Evolutionary conservation across 2,888 invertebrate species (phyloP), one percentile per base, ranked within the genome.

Genomic region (Periphyllus acericola): DNA sequence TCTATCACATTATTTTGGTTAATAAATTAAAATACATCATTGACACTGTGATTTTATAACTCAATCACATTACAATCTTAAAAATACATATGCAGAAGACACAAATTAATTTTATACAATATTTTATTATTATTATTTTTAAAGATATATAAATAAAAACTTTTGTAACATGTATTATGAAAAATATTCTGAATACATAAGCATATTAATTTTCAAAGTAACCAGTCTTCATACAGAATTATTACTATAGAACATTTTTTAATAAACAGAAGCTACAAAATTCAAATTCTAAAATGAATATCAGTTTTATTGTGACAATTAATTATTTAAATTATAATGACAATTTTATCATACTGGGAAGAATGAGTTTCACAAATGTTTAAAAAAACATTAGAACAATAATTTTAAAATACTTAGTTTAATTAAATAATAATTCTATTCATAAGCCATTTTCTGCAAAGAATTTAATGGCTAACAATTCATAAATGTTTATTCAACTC

Each of bases 1-100:
- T 78, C 32, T 84, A 84, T 84, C 84, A 84, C 84, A 84, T 84
- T 68, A 76, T 68, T 6, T 68, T 68, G 34, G 76, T 84, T 76
- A 78, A 52, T 83, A 60, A 83, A 83, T 60, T 60, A 75, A 83
- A 83, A 83, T 55, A 83, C 75, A 75, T 60, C 34, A 32, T 82
- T 84, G 60, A 75, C 66, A 84, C 9, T 68, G 40, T 76, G n/a
- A 84, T 34, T 76, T 76, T 75, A n/a, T n/a, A 36, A 76, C n/a
- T 32, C 46, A 17, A 84, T 76, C 32, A 40, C 66, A 68, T 84
- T 6, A 76, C 32, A 32, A 84, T 76, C 36, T 68, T 84, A 84
- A 40, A 76, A 72, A 68, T 76, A 46, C 11, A 1, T 46, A 84
- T 5, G 46, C 76, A 60, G 2, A 60, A 84, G 40, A 36, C 74